Conservation (phyloP, 2,797 vertebrate species). For the Cuniculus paca region DNA sequence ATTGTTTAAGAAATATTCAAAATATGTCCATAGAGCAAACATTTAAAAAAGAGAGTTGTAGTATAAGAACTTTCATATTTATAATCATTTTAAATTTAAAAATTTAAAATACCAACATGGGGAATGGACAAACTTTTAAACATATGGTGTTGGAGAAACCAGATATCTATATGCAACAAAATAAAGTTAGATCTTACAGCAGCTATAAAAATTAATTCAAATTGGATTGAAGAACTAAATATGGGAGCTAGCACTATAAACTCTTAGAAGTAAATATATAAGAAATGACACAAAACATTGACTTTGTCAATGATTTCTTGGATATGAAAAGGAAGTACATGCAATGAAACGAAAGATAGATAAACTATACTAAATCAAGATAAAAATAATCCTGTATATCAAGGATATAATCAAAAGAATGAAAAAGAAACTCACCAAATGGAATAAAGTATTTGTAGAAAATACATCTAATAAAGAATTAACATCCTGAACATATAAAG, state of each 20-base stretch:
- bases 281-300: background rate
- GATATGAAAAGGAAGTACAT: background rate
- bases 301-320: background rate
- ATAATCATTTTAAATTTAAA: slow-evolving; percentile 16
- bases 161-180: background rate
- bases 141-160: background rate
- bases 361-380: background rate
- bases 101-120: background rate
- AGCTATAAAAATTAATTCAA: background rate
- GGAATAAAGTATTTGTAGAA: background rate
- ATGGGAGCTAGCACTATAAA: background rate
- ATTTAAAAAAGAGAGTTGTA: background rate
- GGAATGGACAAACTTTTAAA: slow-evolving; percentile 15
- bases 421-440: background rate
- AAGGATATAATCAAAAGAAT: background rate
- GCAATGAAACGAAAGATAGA: background rate
- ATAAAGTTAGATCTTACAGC: background rate
- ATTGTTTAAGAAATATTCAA: slow-evolving; percentile 9
- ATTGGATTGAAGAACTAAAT: background rate
- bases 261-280: background rate
- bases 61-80: background rate
- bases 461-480: background rate
- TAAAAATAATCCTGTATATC: background rate
- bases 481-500: slow-evolving; percentile 3
- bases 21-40: background rate